Evolutionary conservation across 2,797 vertebrate genomes (phyloP).

Genomic region (Nyctibius grandis): DNA sequence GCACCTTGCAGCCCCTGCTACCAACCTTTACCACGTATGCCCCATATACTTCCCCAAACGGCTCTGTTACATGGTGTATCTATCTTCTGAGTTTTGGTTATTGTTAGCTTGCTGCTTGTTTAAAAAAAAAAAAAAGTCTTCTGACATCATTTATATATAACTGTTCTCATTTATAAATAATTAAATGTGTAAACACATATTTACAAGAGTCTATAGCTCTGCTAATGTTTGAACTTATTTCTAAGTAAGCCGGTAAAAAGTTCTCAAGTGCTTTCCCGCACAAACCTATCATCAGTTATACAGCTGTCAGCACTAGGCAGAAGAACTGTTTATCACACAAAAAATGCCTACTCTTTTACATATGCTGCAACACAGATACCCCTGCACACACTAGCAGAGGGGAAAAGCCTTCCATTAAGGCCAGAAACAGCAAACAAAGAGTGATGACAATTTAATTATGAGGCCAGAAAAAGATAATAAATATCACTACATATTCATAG

Average conservation of each 20-base stretch:
- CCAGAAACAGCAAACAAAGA: neutral
- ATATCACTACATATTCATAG: neutral
- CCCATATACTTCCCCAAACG: rapidly evolving
- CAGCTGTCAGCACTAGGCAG: neutral
- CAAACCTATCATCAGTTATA: neutral
- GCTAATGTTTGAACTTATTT: neutral
- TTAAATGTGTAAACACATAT: neutral
- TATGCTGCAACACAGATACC: neutral
- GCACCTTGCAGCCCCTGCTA: neutral
- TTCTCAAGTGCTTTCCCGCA: neutral
- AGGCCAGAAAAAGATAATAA: neutral
- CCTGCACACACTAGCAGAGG: neutral
- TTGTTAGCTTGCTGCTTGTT: neutral
- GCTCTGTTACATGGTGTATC: rapidly evolving
- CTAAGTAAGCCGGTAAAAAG: neutral
- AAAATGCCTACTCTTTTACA: neutral
- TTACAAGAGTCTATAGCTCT: neutral
- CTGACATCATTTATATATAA: neutral
- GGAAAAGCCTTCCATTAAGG: neutral
- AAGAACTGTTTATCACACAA: neutral
- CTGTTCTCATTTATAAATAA: neutral
- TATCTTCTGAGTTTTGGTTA: neutral
- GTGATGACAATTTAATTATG: neutral
- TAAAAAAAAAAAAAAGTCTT: neutral
- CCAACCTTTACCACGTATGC: rapidly evolving